phyloP scores from a whole-genome alignment of 2,113 vertebrate species.

The Phrynocephalus versicolor region DNA sequence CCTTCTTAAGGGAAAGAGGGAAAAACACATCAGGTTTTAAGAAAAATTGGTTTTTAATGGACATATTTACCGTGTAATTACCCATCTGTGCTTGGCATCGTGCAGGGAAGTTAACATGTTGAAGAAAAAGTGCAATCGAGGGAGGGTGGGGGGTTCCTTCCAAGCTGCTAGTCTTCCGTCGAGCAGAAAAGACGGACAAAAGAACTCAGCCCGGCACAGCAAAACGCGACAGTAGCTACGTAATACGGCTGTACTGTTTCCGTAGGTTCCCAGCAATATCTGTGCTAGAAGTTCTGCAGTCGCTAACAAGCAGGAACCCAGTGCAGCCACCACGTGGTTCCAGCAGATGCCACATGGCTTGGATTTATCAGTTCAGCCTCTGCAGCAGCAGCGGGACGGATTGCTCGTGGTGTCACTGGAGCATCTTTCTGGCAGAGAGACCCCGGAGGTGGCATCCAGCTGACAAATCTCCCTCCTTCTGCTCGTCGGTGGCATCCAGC shows the following conservation, averaged over 20 bases:
- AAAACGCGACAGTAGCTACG: too few relatives aligned
- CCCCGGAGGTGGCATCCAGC: neutral
- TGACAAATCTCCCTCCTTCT: conserved; percentile 42
- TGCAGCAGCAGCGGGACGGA: too few relatives aligned
- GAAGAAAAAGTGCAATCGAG: too few relatives aligned
- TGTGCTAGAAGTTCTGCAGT: neutral
- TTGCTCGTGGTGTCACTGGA: conserved; percentile 52
- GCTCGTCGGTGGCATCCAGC: conserved; percentile 82
- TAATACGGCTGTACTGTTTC: too few relatives aligned
- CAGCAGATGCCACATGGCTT: neutral
- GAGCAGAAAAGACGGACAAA: neutral
- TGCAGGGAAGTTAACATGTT: neutral
- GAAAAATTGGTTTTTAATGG: neutral
- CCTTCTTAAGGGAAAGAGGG: neutral
- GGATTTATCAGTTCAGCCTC: neutral
- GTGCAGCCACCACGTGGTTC: fast-evolving
- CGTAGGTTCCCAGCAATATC: neutral
- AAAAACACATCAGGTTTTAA: neutral
- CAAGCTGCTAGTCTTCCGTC: neutral
- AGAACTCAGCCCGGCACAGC: too few relatives aligned
- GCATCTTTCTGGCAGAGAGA: conserved; percentile 52
- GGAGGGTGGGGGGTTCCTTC: too few relatives aligned
- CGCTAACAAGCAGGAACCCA: too few relatives aligned
- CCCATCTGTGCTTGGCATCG: neutral
- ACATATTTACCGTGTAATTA: neutral